Conservation (phyloP, 2,113 vertebrate species). For the Hippocampus zosterae region DNA sequence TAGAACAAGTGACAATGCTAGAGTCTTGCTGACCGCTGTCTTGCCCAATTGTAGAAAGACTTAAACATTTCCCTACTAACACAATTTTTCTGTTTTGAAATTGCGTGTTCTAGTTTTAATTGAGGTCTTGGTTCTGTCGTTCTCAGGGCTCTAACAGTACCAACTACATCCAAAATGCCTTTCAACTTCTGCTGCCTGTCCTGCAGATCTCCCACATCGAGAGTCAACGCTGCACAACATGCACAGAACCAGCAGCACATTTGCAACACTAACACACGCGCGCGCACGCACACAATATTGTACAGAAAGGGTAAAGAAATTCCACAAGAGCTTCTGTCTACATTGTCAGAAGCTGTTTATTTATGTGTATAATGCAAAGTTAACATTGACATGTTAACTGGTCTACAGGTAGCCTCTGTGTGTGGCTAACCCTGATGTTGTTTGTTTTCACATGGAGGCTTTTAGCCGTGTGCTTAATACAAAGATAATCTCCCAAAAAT, state of each 20-base stretch:
- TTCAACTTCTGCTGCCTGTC: constrained; percentile 89
- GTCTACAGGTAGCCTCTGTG: background rate
- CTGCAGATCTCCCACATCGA: constrained; percentile 89
- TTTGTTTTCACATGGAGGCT: background rate
- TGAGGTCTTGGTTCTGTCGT: constrained; percentile 20
- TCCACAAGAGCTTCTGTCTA: constrained; percentile 26
- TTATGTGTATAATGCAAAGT: constrained; percentile 11
- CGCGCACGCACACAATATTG: constrained; percentile 20
- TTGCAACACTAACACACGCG: constrained; percentile 40
- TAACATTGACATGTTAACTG: background rate
- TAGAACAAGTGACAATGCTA: no score
- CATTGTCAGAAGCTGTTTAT: constrained; percentile 8
- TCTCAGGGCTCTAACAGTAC: constrained; percentile 87
- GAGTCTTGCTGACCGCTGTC: no score
- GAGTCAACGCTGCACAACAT: constrained; percentile 55
- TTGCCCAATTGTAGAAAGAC: no score
- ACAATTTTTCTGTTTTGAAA: background rate
- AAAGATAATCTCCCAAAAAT: constrained; percentile 10
- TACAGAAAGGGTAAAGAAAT: constrained; percentile 42
- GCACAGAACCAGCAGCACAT: constrained; percentile 41
- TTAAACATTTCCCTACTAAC: no score
- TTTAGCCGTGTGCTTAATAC: background rate
- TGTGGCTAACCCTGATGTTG: background rate
- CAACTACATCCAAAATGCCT: constrained; percentile 87
- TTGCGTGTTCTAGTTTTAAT: background rate